Percentiles rank a stretch among this genome's conserved stretches.
Conservation (phyloP, 2,113 vertebrate genomes). For the Spea multiplicata region DNA sequence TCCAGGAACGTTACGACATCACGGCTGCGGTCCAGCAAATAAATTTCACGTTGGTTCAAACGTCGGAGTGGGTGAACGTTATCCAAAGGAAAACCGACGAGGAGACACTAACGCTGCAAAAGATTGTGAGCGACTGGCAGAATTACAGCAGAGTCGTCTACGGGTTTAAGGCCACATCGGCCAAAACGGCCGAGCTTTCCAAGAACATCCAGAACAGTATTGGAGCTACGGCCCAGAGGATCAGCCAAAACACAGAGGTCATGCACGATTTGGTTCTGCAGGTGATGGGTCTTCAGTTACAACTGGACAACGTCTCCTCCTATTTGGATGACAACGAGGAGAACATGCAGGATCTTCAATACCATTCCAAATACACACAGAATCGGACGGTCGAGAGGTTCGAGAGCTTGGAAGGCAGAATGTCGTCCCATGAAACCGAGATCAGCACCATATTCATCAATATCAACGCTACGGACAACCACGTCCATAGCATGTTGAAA, state of each 20-base stretch:
- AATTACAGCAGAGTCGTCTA: slow-evolving; percentile 80
- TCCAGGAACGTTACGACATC: slow-evolving; percentile 75
- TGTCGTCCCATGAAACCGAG: slow-evolving; percentile 83
- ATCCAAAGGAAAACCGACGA: slow-evolving; percentile 83
- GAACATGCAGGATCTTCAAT: slow-evolving; percentile 87
- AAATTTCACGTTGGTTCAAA: slow-evolving; percentile 81
- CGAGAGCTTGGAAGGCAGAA: slow-evolving; percentile 79
- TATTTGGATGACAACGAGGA: slow-evolving; percentile 90
- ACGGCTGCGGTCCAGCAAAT: slow-evolving; percentile 75
- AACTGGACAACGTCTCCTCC: slow-evolving; percentile 86
- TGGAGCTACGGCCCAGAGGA: slow-evolving; percentile 67
- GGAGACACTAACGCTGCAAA: slow-evolving; percentile 85
- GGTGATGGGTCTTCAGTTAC: slow-evolving; percentile 85
- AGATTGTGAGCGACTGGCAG: slow-evolving; percentile 84
- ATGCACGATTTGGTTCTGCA: slow-evolving; percentile 84
- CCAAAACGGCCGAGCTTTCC: slow-evolving; percentile 70
- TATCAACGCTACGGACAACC: slow-evolving; percentile 89
- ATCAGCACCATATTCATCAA: slow-evolving; percentile 86
- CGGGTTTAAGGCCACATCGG: slow-evolving; percentile 67
- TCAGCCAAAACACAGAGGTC: slow-evolving; percentile 76
- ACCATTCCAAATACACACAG: slow-evolving; percentile 81
- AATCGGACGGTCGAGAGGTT: slow-evolving; percentile 87
- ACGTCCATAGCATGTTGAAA: slow-evolving; percentile 93
- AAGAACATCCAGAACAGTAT: slow-evolving; percentile 75
- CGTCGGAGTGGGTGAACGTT: slow-evolving; percentile 73